Evolutionary conservation across 2,113 vertebrate genomes (phyloP), one percentile per base, ranked within the genome.

Genomic region (Apeltes quadracus): DNA sequence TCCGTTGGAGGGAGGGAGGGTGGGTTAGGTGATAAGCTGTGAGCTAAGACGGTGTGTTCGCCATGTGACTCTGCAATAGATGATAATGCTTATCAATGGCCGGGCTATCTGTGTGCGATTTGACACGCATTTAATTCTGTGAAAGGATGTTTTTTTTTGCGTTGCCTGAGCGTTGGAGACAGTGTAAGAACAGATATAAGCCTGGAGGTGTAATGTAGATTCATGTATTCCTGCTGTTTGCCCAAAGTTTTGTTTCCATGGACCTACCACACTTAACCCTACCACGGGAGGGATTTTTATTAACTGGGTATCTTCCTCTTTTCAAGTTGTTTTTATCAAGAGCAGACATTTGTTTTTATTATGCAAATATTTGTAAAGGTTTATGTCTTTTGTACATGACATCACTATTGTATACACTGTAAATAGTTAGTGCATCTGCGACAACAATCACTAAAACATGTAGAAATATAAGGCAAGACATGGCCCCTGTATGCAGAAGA

Each of bases 381-480:
- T 91, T 88, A 41, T 91, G 82, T 87, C 84, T 93, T 93, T 94
- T 94, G 93, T 94, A 94, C 91, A 91, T 92, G 86, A 82, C 86
- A 82, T 91, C 80, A 72, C 72, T 87, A 78, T 89, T 93, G 92
- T 93, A 93, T 87, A 93, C 88, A 91, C 53, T 94, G 93, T 94
- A 93, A 86, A 94, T 94, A 94, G 58, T 81, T 73, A 81, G 81
- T 84, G 85, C 90, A 83, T 94, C 86, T 89, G 93, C 91, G 93
- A 93, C 92, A 92, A 88, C 92, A 94, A 94, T 94, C 93, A 93
- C 84, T 80, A 36, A 78, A 72, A 78, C 39, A 53, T 75, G 57
- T 71, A 74, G 63, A 84, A 78, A 87, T 87, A 68, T 75, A 82
- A 89, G 75, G 81, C 72, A 76, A 82, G 76, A 55, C 71, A 25